Conservation (phyloP, 37 sponge, comb jelly and placozoan species). For the Petrosia ficiformis region DNA sequence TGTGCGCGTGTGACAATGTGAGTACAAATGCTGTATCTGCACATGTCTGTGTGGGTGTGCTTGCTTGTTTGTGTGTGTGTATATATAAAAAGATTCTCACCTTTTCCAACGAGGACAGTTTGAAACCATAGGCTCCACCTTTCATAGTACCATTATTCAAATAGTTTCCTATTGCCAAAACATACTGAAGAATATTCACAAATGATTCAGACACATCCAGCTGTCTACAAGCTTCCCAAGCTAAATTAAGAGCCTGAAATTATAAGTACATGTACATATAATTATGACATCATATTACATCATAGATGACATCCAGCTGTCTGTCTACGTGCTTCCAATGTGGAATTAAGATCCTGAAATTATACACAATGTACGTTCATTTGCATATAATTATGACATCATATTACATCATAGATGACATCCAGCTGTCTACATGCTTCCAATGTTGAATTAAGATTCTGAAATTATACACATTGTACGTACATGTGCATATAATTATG, state of each 20-base stretch:
- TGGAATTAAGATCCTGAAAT: slow-evolving; percentile 45
- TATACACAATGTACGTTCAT: background rate
- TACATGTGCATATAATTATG: background rate
- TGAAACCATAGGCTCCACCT: slow-evolving; percentile 80
- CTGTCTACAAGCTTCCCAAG: slow-evolving; percentile 70
- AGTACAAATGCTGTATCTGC: background rate
- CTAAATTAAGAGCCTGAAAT: slow-evolving; percentile 50
- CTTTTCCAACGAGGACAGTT: slow-evolving; percentile 62
- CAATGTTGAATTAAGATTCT: slow-evolving; percentile 60
- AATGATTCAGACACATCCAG: slow-evolving; percentile 39
- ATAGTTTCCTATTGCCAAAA: slow-evolving; percentile 84
- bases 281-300: background rate
- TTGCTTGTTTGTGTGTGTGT: too few relatives aligned
- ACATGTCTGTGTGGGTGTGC: too few relatives aligned
- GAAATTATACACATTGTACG: background rate
- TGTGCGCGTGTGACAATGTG: background rate
- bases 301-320: slow-evolving; percentile 5
- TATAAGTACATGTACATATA: background rate
- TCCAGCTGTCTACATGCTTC: slow-evolving; percentile 53
- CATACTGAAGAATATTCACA: slow-evolving; percentile 61
- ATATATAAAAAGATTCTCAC: slow-evolving; percentile 13
- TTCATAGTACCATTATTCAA: slow-evolving; percentile 73
- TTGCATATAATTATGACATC: background rate
- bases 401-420: background rate
- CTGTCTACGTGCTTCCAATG: slow-evolving; percentile 68